phyloP scores from a whole-genome alignment of 2,888 invertebrate species.

The Lymantria monacha region DNA sequence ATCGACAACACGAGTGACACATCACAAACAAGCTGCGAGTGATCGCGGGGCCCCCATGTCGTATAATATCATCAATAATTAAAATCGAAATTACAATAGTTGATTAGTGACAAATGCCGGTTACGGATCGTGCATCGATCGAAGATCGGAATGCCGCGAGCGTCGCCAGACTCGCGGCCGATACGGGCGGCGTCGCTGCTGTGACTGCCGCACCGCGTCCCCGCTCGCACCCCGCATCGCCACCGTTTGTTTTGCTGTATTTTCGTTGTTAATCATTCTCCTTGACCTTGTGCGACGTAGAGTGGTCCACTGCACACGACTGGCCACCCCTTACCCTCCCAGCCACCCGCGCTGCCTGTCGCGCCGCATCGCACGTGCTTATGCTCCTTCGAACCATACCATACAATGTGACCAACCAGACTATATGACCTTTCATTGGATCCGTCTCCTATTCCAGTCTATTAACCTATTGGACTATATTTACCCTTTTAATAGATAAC shows the following conservation, averaged over 20 bases:
- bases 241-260: slow-evolving; percentile 81
- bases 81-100: slow-evolving; percentile 60
- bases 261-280: slow-evolving; percentile 83
- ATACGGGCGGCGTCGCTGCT: slow-evolving; percentile 72
- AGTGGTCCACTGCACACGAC: slow-evolving; percentile 82
- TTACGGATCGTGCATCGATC: slow-evolving; percentile 80
- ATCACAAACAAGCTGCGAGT: slow-evolving; percentile 53
- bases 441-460: slow-evolving; percentile 24
- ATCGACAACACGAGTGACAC: slow-evolving; percentile 46
- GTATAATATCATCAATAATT: slow-evolving; percentile 53
- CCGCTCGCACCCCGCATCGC: slow-evolving; percentile 63
- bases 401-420: slow-evolving; percentile 39
- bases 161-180: slow-evolving; percentile 69
- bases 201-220: slow-evolving; percentile 70
- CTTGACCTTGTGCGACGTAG: slow-evolving; percentile 82
- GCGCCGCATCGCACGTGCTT: slow-evolving; percentile 74
- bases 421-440: slow-evolving; percentile 37
- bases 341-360: slow-evolving; percentile 64
- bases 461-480: slow-evolving; percentile 27
- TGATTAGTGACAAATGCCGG: slow-evolving; percentile 62
- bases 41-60: slow-evolving; percentile 50
- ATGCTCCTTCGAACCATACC: slow-evolving; percentile 39
- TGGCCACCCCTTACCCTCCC: slow-evolving; percentile 73
- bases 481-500: too few relatives aligned
- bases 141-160: slow-evolving; percentile 73